Percentiles rank a stretch among this genome's conserved stretches.
These are phyloP conservation scores for Erinaceus europaeus DNA, from an alignment of 2,113 vertebrate genomes.

Conservation along the genomic window DNA sequence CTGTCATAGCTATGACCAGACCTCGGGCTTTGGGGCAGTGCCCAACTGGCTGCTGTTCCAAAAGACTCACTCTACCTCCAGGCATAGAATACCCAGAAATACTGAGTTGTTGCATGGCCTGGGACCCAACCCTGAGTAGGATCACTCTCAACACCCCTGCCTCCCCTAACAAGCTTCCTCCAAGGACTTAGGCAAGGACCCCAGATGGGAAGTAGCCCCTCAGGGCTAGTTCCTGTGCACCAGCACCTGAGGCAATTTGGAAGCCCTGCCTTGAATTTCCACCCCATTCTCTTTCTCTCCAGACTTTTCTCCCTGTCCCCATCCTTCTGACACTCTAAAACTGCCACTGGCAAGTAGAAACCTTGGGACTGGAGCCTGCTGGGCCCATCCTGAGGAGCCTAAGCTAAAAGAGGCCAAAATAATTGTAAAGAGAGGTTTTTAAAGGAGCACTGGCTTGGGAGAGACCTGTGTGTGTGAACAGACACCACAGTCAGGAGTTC, in stretches of 20 bases:
- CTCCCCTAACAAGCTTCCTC: too few relatives aligned
- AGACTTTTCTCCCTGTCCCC: neutral
- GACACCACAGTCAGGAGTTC: too few relatives aligned
- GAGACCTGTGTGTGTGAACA: too few relatives aligned
- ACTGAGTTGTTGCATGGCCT: neutral
- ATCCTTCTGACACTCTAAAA: neutral
- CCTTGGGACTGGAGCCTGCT: neutral
- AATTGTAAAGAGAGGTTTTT: neutral
- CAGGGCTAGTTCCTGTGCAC: too few relatives aligned
- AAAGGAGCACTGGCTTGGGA: neutral
- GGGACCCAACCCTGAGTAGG: neutral
- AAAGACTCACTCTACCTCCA: neutral
- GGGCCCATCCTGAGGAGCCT: neutral
- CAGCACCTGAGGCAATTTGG: too few relatives aligned
- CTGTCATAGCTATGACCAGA: neutral
- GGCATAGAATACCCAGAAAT: neutral
- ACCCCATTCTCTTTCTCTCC: neutral
- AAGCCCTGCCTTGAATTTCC: accelerated
- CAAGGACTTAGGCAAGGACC: too few relatives aligned
- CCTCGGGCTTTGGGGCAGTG: neutral
- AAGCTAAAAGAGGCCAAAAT: neutral
- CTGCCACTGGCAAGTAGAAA: neutral
- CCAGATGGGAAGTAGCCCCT: too few relatives aligned
- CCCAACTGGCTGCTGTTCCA: neutral
- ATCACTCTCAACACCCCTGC: too few relatives aligned